Evolutionary conservation across 2,888 invertebrate species (phyloP).

Genomic region (Mimachlamys varia): DNA sequence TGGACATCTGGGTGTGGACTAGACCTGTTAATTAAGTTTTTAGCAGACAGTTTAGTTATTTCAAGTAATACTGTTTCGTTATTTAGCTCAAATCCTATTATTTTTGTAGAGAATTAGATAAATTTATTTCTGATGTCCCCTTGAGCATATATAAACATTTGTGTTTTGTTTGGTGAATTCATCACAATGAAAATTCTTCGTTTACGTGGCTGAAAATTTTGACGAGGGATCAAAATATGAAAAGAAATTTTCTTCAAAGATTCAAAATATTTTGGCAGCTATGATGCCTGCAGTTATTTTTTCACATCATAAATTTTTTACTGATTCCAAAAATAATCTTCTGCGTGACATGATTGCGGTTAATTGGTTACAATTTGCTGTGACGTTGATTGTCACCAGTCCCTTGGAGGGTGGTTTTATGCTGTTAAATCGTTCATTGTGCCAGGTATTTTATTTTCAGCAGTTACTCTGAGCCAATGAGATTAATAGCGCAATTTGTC

Average conservation of each 20-base stretch:
- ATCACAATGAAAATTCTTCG: neutral
- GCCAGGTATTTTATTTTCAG: neutral
- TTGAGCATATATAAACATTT: neutral
- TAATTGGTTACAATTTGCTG: neutral
- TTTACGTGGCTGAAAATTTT: neutral
- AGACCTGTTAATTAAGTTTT: neutral
- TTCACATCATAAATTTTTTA: slow-evolving; percentile 15
- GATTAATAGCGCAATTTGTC: neutral
- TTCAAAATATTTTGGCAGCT: neutral
- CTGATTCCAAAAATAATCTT: slow-evolving; percentile 9
- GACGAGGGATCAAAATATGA: neutral
- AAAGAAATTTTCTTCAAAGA: neutral
- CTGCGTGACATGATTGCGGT: neutral
- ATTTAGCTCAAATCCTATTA: neutral
- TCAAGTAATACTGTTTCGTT: neutral
- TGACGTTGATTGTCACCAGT: neutral
- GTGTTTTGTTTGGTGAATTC: neutral
- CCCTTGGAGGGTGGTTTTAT: neutral
- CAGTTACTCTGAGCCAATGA: neutral
- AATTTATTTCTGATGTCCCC: neutral
- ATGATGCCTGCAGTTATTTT: neutral
- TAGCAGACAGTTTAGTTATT: neutral
- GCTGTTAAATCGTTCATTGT: neutral
- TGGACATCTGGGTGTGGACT: neutral
- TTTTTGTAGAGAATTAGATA: neutral